A percentile compares a stretch with the other conserved stretches of the same genome.
These are phyloP conservation scores for Sorex maritimensis DNA, from an alignment of 2,797 vertebrate species.

Conservation along the genomic window DNA sequence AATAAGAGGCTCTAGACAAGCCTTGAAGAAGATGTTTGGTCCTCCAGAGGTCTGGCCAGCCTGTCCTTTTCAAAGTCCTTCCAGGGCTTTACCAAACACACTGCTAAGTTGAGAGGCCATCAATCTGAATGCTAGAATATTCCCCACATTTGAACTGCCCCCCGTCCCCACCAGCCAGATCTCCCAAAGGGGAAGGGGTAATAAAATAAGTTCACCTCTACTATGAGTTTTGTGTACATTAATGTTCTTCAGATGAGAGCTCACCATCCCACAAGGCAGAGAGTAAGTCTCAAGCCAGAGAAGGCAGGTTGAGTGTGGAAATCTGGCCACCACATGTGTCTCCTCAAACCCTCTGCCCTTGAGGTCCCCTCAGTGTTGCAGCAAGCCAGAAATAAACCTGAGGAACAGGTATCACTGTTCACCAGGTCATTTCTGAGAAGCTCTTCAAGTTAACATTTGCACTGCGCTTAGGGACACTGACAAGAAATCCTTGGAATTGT, in stretches of 20 bases:
- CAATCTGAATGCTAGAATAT: neutral
- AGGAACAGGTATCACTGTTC: neutral
- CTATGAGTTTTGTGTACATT: conserved; percentile 65
- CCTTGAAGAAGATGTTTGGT: neutral
- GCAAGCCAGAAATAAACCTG: neutral
- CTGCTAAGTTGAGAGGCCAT: conserved; percentile 16
- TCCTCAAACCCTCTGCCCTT: neutral
- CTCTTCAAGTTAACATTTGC: neutral
- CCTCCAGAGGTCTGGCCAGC: neutral
- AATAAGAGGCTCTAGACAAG: neutral
- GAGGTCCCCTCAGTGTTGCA: neutral
- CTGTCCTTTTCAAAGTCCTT: conserved; percentile 30
- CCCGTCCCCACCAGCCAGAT: conserved; percentile 35
- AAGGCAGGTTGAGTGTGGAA: neutral
- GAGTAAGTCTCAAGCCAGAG: conserved; percentile 40
- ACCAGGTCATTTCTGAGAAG: neutral
- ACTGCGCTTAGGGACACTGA: neutral
- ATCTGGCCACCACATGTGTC: fast-evolving
- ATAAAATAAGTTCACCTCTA: conserved; percentile 54
- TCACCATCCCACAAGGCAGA: neutral
- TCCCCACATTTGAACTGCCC: conserved; percentile 68
- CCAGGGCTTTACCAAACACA: neutral
- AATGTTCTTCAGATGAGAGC: conserved; percentile 68
- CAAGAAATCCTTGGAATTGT: conserved; percentile 4
- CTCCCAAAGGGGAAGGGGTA: conserved; percentile 42